Percentiles rank a stretch among this genome's conserved stretches.
Evolutionary conservation across 2,888 invertebrate species (phyloP).

Genomic region (Torymus auratus): DNA sequence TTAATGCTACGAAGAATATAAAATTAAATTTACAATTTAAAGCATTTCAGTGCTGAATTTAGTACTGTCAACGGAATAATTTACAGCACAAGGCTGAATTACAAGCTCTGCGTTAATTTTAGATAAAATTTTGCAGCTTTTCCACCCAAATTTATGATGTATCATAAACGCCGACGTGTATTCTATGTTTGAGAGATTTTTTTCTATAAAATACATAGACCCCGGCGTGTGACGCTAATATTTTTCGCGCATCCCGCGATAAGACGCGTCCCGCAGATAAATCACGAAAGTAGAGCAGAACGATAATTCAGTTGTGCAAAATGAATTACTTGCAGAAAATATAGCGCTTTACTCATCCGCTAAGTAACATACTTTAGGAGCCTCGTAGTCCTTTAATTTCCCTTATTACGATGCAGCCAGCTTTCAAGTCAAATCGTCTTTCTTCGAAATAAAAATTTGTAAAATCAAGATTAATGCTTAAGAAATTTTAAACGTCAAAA

Average conservation of each 20-base stretch:
- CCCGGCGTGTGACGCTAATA: too few relatives aligned
- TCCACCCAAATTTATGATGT: too few relatives aligned
- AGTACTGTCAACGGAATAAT: too few relatives aligned
- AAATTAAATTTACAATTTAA: too few relatives aligned
- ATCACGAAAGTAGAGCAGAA: constrained; percentile 25
- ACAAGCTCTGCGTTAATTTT: too few relatives aligned
- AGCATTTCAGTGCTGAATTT: too few relatives aligned
- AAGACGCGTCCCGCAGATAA: constrained; percentile 12
- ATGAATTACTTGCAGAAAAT: constrained; percentile 11
- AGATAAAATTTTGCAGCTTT: too few relatives aligned
- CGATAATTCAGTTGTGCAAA: constrained; percentile 18
- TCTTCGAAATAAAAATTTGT: constrained; percentile 14
- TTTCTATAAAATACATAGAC: too few relatives aligned
- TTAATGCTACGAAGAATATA: too few relatives aligned
- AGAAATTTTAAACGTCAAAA: neutral
- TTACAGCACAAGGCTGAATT: too few relatives aligned
- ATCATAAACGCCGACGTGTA: too few relatives aligned
- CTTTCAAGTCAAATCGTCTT: neutral
- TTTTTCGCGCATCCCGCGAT: neutral
- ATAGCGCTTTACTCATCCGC: constrained; percentile 20
- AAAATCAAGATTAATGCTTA: neutral
- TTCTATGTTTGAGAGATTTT: too few relatives aligned
- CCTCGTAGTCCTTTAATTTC: constrained; percentile 15
- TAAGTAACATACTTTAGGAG: neutral
- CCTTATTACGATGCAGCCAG: constrained; percentile 4